A percentile compares a stretch with the other conserved stretches of the same genome.
Conservation (phyloP, 2,797 vertebrate species). For the Cossypha niveicapilla region DNA sequence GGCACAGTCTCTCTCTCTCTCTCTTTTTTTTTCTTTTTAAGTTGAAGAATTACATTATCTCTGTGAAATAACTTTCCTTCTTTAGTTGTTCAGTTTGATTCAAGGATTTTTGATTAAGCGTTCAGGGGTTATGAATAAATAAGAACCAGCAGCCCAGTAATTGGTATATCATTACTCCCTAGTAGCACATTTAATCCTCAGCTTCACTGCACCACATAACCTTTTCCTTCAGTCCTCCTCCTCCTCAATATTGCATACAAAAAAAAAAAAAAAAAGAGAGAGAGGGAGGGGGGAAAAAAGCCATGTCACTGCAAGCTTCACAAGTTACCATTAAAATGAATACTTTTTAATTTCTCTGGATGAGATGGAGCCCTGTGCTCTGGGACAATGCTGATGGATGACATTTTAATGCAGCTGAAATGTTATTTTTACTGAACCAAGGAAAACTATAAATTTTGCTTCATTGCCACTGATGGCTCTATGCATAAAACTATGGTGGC, state of each 20-base stretch:
- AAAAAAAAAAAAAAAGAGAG: conserved; percentile 41
- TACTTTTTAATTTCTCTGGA: conserved; percentile 94
- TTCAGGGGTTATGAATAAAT: conserved; percentile 77
- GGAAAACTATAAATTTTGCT: conserved; percentile 99
- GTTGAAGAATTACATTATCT: conserved; percentile 57
- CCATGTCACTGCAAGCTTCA: conserved; percentile 80
- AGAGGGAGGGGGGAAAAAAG: conserved; percentile 12
- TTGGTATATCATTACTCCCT: conserved; percentile 75
- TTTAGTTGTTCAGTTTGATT: conserved; percentile 75
- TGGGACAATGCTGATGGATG: conserved; percentile 98
- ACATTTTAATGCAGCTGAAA: conserved; percentile 99
- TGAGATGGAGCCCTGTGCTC: conserved; percentile 82
- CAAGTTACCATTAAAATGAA: conserved; percentile 92
- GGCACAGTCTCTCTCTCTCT: background rate
- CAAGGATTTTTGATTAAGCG: conserved; percentile 78
- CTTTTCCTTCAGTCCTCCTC: conserved; percentile 71
- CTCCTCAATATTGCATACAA: conserved; percentile 48
- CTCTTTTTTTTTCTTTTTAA: background rate
- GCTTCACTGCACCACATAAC: conserved; percentile 75
- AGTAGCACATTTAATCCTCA: conserved; percentile 75
- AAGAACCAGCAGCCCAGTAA: conserved; percentile 71
- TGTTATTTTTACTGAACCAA: conserved; percentile 99
- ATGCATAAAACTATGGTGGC: conserved; percentile 88
- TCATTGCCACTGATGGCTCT: conserved; percentile 95
- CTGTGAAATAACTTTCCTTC: conserved; percentile 73